Evolutionary conservation across 1,140 invertebrate genomes (phyloP), one percentile per base, ranked within the genome.

Genomic region (Macrobrachium nipponense): DNA sequence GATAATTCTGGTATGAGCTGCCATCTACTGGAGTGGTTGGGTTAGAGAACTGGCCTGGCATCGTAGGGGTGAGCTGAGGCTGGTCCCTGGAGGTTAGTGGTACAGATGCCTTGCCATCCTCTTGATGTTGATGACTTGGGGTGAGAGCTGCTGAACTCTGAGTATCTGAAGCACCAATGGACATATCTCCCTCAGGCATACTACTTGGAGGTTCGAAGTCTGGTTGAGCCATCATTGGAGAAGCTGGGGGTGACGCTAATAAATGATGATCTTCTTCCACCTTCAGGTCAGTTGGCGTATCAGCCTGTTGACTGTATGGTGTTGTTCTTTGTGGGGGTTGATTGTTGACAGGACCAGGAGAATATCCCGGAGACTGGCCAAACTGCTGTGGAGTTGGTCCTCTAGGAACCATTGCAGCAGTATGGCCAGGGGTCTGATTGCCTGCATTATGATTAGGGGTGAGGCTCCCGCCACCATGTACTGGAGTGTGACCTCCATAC

Each of bases 161-260:
- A 61, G 82, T 68, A 70, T 87, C 87, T n/a, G 81, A 64, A 80
- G 87, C 62, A 72, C 80, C 61, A 60, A 70, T 87, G 64, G 90
- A 87, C 88, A 89, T 90, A 87, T 91, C 90, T 84, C 80, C 91
- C 90, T 94, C 91, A 87, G 93, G 89, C 91, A 94, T 93, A 89
- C 92, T 93, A 18, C 92, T 93, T 2, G 95, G 94, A 51, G 94
- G 95, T 89, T 96, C 95, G 90, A 95, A 96, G 90, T 95, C 95
- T 8, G 95, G 94, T 86, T 95, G 94, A 59, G 94, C 94, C 88
- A 95, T 92, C 68, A 86, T 76, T 23, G 88, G 89, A 44, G 89
- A 88, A 27, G 85, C 80, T 51, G 85, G 88, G 73, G 87, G 87
- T 23, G 87, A 87, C 60, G 85, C 79, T 18, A 89, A 79, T 66